Conservation (phyloP, 2,113 vertebrate species). For the Phyllostomus discolor region DNA sequence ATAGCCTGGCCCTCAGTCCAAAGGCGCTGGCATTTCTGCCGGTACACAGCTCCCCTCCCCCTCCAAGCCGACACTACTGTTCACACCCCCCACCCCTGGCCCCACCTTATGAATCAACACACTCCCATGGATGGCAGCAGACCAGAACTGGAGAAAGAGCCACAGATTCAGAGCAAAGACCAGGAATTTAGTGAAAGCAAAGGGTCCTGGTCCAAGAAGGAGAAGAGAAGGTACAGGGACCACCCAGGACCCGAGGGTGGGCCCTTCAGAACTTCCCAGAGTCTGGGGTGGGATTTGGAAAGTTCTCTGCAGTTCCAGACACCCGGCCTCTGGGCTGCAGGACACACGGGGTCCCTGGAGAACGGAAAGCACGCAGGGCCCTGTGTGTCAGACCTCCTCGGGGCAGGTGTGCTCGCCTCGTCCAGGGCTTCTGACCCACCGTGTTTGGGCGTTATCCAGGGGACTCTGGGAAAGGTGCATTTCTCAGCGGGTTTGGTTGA, state of each 20-base stretch:
- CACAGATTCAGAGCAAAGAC: neutral
- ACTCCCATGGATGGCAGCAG: neutral
- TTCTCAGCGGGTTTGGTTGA: too few species aligned
- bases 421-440: too few species aligned
- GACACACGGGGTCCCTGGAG: neutral
- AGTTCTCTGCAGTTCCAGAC: neutral
- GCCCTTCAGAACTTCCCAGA: neutral
- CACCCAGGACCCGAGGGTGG: neutral
- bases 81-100: neutral
- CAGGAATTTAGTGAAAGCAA: neutral
- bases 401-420: too few species aligned
- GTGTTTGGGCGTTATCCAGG: too few species aligned
- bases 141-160: neutral
- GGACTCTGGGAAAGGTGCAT: too few species aligned
- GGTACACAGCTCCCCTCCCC: too few species aligned
- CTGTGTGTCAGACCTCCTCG: neutral
- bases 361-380: neutral
- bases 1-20: too few species aligned
- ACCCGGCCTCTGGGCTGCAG: neutral
- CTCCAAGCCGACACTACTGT: neutral
- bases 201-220: neutral
- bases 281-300: neutral
- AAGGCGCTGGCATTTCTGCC: neutral
- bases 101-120: neutral
- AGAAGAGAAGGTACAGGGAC: neutral